Base-by-base conservation (phyloP, 1,140 invertebrate genomes). In the Dendroctonus valens region DNA sequence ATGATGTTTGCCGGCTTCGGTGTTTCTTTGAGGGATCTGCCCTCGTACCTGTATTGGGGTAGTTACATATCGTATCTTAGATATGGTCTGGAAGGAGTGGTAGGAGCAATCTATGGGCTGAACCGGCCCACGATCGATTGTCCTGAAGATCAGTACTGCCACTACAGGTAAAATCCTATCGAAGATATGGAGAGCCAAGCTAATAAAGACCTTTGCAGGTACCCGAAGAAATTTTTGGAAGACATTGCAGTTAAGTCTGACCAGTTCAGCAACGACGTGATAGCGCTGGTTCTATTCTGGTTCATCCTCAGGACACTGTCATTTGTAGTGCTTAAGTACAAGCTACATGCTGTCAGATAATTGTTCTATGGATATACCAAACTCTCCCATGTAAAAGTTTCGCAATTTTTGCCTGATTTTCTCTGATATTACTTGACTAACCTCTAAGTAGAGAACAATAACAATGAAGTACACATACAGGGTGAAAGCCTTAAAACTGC, bases 1-100 rank as follows among this genome's bases (percentile, higher is more conserved):
- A 93, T 93, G 91, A 92, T 93, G 91, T 92, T 92, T 70, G 88
- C 90, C 57, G 91, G 90, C 38, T 93, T 92, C 72, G 90, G 91
- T 0, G 90, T 93, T 0, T 86, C 87, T 0, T 76, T 92, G 6
- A 77, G 84, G 0, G 91, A 93, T 78, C 78, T 92, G 73, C 94
- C 94, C 0, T 69, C 73, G 0, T 94, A 94, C 74, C 78, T 97
- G 0, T 85, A 89, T 72, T 96, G 93, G 92, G 89, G 94, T 0
- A 93, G 89, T 38, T 91, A 95, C 72, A 79, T 94, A 49, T 94
- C 92, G 12, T 96, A 94, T 74, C 79, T 96, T 26, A 83, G 93
- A 72, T 97, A 94, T 74, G 91, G 90, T 5, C 83, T 96, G n/a
- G 93, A 97, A 80, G 91, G 92, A 52, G 84, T 83, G 46, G 85